A percentile compares a stretch with the other conserved stretches of the same genome.
phyloP scores from a whole-genome alignment of 2,113 vertebrate genomes.

The Spilogale gracilis region DNA sequence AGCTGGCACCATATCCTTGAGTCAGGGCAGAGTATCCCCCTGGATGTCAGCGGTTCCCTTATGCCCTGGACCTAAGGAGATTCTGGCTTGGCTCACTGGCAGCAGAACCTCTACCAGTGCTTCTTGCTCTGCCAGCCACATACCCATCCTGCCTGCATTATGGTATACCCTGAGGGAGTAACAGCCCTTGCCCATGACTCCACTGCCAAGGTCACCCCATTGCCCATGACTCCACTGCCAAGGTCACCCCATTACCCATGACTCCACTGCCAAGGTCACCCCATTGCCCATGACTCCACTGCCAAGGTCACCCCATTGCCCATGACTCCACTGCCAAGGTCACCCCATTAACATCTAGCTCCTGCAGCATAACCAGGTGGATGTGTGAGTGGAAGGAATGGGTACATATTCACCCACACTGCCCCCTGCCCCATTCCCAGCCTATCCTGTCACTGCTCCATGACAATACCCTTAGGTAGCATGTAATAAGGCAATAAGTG shows the following conservation, averaged over 20 bases:
- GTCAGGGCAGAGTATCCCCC: background rate
- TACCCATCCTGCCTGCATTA: no score
- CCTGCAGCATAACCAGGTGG: background rate
- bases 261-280: background rate
- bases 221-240: no score
- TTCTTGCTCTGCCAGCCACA: no score
- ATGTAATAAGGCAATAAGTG: background rate
- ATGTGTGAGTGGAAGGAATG: background rate
- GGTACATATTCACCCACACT: background rate
- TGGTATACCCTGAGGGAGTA: background rate
- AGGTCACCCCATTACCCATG: no score
- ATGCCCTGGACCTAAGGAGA: background rate
- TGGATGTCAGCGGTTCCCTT: background rate
- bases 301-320: background rate
- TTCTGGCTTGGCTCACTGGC: background rate
- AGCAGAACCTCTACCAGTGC: fast-evolving
- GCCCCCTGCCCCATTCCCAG: background rate
- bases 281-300: background rate
- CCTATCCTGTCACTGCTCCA: background rate
- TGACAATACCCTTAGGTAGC: background rate
- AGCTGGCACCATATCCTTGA: background rate
- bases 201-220: background rate
- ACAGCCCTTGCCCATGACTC: background rate
- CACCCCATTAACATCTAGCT: no score
- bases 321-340: background rate